Evolutionary conservation across 2,797 vertebrate genomes (phyloP), one percentile per base, ranked within the genome.

Genomic region (Eospalax fontanierii): DNA sequence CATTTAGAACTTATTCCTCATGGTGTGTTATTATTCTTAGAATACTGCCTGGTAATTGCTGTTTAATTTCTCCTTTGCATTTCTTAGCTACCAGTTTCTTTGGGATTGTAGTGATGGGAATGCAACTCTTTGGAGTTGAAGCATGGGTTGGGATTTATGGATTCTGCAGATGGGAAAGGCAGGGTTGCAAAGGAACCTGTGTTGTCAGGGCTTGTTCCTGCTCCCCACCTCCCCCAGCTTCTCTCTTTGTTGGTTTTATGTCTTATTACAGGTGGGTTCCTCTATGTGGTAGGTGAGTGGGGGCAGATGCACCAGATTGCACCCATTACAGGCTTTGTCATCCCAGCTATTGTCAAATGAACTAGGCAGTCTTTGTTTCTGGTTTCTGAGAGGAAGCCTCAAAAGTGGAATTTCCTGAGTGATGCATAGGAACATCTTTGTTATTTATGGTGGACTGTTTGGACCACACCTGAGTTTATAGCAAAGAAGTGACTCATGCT

Each of bases 401-500:
- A 66, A 21, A 90, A 65, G 30, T 5, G 38, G 78, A 87, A 84
- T 95, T 90, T 94, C 82, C 82, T 2, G 3, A 92, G 89, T 40
- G 35, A 30, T 35, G 83, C 85, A 57, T 38, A 87, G 43, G 68
- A 75, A n/a, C 65, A 65, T 63, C 35, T 66, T 92, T 95, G 91
- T 90, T 78, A 88, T 90, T 85, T 38, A 5, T 6, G 4, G 6
- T 65, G 80, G 85, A 61, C 65, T 38, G 14, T 79, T 70, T 54
- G 30, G 95, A 87, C 92, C 93, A 96, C 91, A 96, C 93, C 83
- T 96, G 95, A 95, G 68, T 68, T 96, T 87, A 75, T 15, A 78
- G 33, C 30, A 79, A 33, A 26, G 89, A 24, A 5, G 26, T 89
- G 85, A 95, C 63, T 93, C 80, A 89, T 15, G 57, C 75, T 79